A percentile compares a stretch with the other conserved stretches of the same genome.
phyloP scores from a whole-genome alignment of 2,888 invertebrate genomes.

The Oasisia sp. region DNA sequence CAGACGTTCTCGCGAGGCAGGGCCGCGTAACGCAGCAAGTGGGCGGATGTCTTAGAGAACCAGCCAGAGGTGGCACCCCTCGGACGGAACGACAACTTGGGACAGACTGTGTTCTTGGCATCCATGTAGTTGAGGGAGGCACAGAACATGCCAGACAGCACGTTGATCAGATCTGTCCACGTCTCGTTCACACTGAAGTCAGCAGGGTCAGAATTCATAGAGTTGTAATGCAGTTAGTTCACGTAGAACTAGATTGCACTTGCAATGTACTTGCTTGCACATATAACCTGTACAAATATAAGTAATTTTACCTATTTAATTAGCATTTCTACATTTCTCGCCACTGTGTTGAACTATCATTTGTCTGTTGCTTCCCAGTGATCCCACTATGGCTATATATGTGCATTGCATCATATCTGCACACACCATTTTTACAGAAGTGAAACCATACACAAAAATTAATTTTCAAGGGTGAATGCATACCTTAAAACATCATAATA shows the following conservation, averaged over 20 bases:
- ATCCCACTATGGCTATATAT: too few species aligned
- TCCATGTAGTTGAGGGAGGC: slow-evolving; percentile 93
- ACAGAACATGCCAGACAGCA: slow-evolving; percentile 93
- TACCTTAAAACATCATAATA: too few species aligned
- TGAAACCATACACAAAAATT: too few species aligned
- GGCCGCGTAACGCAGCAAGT: slow-evolving; percentile 77
- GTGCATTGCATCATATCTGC: too few species aligned
- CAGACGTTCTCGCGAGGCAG: slow-evolving; percentile 96
- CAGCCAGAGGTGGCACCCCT: slow-evolving; percentile 71
- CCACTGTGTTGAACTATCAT: not conserved
- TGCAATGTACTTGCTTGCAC: not conserved
- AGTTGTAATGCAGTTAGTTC: too few species aligned
- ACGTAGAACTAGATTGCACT: not conserved
- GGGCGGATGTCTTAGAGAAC: slow-evolving; percentile 33
- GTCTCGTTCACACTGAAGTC: slow-evolving; percentile 75
- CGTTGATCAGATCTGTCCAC: slow-evolving; percentile 89
- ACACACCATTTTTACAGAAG: too few species aligned
- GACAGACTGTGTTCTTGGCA: slow-evolving; percentile 81
- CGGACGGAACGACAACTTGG: slow-evolving; percentile 85
- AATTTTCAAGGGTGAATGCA: too few species aligned
- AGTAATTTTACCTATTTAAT: not conserved
- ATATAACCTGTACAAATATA: not conserved
- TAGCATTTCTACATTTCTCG: not conserved
- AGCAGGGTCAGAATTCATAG: not conserved
- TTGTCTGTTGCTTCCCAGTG: not conserved